A percentile compares a stretch with the other conserved stretches of the same genome.
Evolutionary conservation across 2,797 vertebrate species (phyloP).

Genomic region (Alectoris magna): DNA sequence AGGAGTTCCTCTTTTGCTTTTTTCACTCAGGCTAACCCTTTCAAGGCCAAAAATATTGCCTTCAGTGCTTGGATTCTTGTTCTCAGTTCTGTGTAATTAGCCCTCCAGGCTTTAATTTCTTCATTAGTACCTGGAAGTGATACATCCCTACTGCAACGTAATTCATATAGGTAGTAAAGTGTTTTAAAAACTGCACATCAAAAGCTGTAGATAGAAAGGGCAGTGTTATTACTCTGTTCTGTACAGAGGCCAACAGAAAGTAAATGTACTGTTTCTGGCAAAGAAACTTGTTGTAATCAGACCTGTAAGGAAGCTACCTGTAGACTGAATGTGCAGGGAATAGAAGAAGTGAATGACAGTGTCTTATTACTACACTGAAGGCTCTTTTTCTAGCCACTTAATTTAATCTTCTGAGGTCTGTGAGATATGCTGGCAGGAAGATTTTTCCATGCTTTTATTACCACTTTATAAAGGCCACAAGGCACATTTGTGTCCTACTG

Average conservation of each 20-base stretch:
- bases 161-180: background rate
- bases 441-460: constrained; percentile 30
- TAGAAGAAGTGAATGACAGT: background rate
- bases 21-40: background rate
- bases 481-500: background rate
- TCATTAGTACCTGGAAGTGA: background rate
- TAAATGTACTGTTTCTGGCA: background rate
- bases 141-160: accelerated
- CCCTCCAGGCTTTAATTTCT: background rate
- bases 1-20: background rate
- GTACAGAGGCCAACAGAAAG: background rate
- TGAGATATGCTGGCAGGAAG: background rate
- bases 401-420: constrained; percentile 5
- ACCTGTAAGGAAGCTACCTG: background rate
- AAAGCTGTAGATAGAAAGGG: background rate
- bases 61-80: background rate
- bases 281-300: background rate
- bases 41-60: background rate
- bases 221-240: background rate
- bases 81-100: background rate
- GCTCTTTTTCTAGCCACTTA: background rate
- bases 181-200: background rate
- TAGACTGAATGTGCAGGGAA: background rate
- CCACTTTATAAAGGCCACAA: constrained; percentile 1
- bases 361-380: background rate